These are phyloP conservation scores for Dryococelus australis DNA, from an alignment of 2,888 invertebrate genomes.

Conservation along the genomic window DNA sequence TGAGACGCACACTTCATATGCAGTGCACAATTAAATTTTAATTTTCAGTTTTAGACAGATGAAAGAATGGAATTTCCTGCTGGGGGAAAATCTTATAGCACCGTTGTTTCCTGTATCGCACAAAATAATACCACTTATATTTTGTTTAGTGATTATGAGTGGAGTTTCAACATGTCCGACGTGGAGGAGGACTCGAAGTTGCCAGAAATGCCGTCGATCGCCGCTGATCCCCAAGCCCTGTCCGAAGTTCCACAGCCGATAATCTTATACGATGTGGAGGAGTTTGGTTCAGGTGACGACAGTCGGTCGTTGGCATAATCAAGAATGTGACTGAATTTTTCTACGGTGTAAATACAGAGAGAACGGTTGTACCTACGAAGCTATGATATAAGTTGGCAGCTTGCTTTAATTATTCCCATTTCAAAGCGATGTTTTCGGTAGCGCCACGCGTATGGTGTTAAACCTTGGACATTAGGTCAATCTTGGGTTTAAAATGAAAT, in stretches of 20 bases:
- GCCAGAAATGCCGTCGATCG: constrained; percentile 35
- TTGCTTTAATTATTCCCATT: no score
- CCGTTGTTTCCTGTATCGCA: no score
- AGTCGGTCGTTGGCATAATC: neutral
- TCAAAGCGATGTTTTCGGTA: no score
- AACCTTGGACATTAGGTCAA: no score
- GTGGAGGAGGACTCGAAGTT: neutral
- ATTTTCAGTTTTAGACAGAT: no score
- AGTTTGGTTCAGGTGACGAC: neutral
- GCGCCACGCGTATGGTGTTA: no score
- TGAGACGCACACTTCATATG: no score
- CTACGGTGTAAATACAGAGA: neutral
- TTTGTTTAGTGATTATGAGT: constrained; percentile 30
- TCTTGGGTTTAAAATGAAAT: no score
- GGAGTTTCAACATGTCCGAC: constrained; percentile 30
- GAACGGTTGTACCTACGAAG: neutral
- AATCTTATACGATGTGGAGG: constrained; percentile 26
- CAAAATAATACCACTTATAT: neutral
- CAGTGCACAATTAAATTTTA: no score
- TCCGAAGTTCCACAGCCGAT: constrained; percentile 41
- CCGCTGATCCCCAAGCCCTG: constrained; percentile 37
- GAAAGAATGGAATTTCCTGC: no score
- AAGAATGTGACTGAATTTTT: neutral
- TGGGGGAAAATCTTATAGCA: no score
- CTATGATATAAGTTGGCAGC: no score